Evolutionary conservation across 2,888 invertebrate species (phyloP).

Genomic region (Caenorhabditis sp.): DNA sequence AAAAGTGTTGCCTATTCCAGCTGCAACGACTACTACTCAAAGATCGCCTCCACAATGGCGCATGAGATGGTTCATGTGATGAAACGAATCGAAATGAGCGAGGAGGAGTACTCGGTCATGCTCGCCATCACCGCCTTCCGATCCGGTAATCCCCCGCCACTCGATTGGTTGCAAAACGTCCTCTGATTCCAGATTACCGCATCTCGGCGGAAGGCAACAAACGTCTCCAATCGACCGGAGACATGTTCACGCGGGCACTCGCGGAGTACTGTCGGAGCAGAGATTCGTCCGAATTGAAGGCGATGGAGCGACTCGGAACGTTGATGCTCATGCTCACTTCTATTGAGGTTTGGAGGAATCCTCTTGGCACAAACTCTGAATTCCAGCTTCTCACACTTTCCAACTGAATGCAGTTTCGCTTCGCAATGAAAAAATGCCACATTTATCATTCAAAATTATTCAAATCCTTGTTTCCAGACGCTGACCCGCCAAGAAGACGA

Average conservation of each 20-base stretch:
- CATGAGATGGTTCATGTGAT: conserved; percentile 59
- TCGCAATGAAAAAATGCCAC: too few relatives aligned
- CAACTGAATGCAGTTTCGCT: too few relatives aligned
- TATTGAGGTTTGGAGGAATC: conserved; percentile 27
- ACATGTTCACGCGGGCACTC: conserved; percentile 15
- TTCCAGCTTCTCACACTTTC: too few relatives aligned
- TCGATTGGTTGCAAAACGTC: background rate
- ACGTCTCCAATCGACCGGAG: background rate
- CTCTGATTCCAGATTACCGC: conserved; percentile 29
- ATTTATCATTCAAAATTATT: too few relatives aligned
- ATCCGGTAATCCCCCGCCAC: conserved; percentile 3
- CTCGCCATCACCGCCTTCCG: conserved; percentile 31
- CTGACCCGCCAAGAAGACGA: conserved; percentile 67
- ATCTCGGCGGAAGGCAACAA: conserved; percentile 17
- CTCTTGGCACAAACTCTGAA: too few relatives aligned
- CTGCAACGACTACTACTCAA: conserved; percentile 60
- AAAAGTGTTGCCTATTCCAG: conserved; percentile 49
- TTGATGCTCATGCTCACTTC: conserved; percentile 34
- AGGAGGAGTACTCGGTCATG: conserved; percentile 60
- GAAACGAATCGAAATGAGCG: conserved; percentile 57
- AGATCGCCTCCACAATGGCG: conserved; percentile 49
- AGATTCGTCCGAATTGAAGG: background rate
- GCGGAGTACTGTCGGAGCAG: conserved; percentile 15
- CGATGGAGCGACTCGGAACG: conserved; percentile 34
- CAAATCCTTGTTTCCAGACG: conserved; percentile 37